phyloP scores from a whole-genome alignment of 2,797 vertebrate species.

The Brachymystax lenok region DNA sequence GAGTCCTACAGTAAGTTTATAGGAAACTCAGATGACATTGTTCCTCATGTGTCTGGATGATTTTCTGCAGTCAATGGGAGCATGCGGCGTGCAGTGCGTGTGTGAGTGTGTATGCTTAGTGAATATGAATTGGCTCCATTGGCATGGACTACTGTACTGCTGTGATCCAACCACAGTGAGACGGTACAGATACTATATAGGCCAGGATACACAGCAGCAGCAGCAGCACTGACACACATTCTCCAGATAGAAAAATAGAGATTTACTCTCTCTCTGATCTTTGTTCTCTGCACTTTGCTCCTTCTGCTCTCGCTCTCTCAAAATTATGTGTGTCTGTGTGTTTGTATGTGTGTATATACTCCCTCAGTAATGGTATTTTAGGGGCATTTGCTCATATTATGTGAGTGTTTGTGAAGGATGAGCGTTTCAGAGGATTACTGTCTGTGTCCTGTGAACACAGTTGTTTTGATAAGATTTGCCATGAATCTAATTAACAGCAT shows the following conservation, averaged over 20 bases:
- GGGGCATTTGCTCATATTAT: constrained; percentile 1
- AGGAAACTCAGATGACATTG: constrained; percentile 24
- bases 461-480: constrained; percentile 8
- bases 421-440: background rate
- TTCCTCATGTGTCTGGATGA: constrained; percentile 22
- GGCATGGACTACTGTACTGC: constrained; percentile 62
- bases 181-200: constrained; percentile 43
- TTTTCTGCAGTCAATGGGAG: constrained; percentile 52
- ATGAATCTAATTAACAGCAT: background rate
- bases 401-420: background rate
- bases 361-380: constrained; percentile 18
- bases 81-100: constrained; percentile 32
- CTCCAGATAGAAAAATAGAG: constrained; percentile 59
- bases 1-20: background rate
- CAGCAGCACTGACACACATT: constrained; percentile 70
- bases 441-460: background rate
- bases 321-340: background rate
- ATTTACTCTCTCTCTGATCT: constrained; percentile 41
- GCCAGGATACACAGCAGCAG: constrained; percentile 57
- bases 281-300: constrained; percentile 5
- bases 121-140: constrained; percentile 64
- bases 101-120: constrained; percentile 19
- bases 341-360: constrained; percentile 34
- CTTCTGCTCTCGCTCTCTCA: constrained; percentile 32
- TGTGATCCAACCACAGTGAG: constrained; percentile 37